Conservation (phyloP, 2,888 invertebrate species). For the Torymus aiolomorphi region DNA sequence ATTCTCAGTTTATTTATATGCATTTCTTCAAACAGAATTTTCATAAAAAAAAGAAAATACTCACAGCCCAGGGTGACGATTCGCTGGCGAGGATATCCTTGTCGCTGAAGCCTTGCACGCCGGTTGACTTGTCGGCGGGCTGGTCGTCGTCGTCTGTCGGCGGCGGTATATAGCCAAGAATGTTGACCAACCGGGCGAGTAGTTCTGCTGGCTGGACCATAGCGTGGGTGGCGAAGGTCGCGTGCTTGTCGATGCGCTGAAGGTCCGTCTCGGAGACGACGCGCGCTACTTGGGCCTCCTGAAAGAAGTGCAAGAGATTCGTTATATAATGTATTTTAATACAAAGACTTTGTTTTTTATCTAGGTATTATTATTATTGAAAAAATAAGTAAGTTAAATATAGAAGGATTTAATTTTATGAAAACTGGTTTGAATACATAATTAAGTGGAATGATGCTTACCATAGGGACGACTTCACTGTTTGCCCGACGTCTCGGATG, state of each 20-base stretch:
- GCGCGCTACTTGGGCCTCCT: slow-evolving; percentile 76
- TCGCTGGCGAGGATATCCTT: slow-evolving; percentile 86
- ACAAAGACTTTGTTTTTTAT: no score
- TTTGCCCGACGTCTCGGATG: slow-evolving; percentile 72
- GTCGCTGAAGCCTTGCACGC: slow-evolving; percentile 83
- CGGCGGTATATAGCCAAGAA: slow-evolving; percentile 80
- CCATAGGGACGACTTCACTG: slow-evolving; percentile 72
- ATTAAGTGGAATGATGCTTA: slow-evolving; percentile 55
- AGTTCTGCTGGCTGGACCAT: slow-evolving; percentile 86
- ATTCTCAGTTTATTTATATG: no score
- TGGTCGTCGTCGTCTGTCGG: slow-evolving; percentile 65
- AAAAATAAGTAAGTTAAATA: no score
- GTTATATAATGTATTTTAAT: no score
- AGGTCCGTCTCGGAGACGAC: slow-evolving; percentile 89
- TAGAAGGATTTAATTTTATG: no score
- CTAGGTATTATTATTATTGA: no score
- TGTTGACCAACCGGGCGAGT: slow-evolving; percentile 86
- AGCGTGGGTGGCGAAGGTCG: slow-evolving; percentile 84
- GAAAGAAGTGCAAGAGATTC: neutral
- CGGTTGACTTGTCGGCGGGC: slow-evolving; percentile 52
- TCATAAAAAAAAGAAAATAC: neutral
- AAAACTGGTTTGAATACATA: no score
- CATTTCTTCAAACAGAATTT: no score
- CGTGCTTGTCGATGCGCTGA: slow-evolving; percentile 85
- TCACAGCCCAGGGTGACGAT: slow-evolving; percentile 66